Conservation (phyloP, 1,140 invertebrate genomes). For the Parapsyche elsis region DNA sequence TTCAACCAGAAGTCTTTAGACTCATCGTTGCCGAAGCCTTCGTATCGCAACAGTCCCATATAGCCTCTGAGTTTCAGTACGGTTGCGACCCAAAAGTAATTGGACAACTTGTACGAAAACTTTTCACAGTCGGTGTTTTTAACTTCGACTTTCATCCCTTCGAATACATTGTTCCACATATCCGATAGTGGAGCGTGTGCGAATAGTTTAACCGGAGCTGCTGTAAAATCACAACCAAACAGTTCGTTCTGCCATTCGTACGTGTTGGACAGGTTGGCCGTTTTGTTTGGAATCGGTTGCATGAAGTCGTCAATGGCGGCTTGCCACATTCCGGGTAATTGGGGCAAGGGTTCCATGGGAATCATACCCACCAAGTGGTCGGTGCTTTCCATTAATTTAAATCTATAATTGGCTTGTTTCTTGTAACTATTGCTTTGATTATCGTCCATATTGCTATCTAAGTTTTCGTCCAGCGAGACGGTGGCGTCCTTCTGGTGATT, state of each 20-base stretch:
- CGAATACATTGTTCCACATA: conserved; percentile 92
- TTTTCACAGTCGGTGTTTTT: conserved; percentile 91
- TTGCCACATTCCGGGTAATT: conserved; percentile 62
- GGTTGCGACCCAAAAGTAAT: conserved; percentile 95
- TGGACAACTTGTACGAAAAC: conserved; percentile 77
- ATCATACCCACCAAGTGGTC: conserved; percentile 66
- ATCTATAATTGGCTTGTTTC: conserved; percentile 63
- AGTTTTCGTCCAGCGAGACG: conserved; percentile 21
- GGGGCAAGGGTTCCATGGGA: conserved; percentile 64
- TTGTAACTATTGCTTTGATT: conserved; percentile 43
- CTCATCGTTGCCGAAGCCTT: conserved; percentile 90
- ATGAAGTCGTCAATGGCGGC: conserved; percentile 44
- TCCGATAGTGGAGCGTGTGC: conserved; percentile 91
- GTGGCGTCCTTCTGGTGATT: conserved; percentile 39
- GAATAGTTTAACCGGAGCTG: conserved; percentile 90
- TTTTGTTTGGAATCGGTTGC: conserved; percentile 52
- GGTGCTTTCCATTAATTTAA: conserved; percentile 64
- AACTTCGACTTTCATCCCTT: conserved; percentile 96
- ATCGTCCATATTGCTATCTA: conserved; percentile 30
- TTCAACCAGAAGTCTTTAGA: conserved; percentile 97
- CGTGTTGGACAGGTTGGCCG: conserved; percentile 72
- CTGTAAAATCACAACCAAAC: conserved; percentile 79
- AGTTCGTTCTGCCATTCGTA: conserved; percentile 88
- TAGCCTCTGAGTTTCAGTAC: conserved; percentile 92
- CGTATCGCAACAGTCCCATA: conserved; percentile 91